Evolutionary conservation across 1,140 invertebrate genomes (phyloP), one percentile per base, ranked within the genome.

Genomic region (Lethrus apterus): DNA sequence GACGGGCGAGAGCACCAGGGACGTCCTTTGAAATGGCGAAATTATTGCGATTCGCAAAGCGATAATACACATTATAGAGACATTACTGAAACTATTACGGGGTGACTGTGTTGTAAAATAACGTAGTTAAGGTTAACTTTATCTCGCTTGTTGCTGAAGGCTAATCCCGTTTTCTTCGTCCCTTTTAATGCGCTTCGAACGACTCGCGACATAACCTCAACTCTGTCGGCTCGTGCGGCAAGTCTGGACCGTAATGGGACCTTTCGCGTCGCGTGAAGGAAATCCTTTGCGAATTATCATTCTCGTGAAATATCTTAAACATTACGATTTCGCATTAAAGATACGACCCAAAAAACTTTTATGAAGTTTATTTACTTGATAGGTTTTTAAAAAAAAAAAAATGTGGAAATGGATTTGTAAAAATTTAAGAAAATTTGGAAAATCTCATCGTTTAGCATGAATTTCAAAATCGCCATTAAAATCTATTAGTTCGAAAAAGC

Each of bases 311-410:
- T 60, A 60, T 59, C 55, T 50, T 50, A 51, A 57, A 55, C 55
- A 59, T 60, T 60, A 60, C 52, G 58, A 57, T 48, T 53, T 54
- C 48, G 52, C 58, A 60, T 55, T 60, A 57, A 60, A 60, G 56
- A 60, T 60, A 60, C 58, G 56, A 49, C 54, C 52, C 47, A 58
- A 60, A 60, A 60, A 60, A 30, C 11, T 42, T 42, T 30, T 42
- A 30, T 29, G 40, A 40, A 26, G 30, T 4, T 26, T 14, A 29
- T 42, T 42, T 42, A 42, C 30, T 29, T 42, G 40, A 29, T 30
- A 42, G n/a, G n/a, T n/a, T n/a, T n/a, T n/a, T n/a, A n/a, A n/a
- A n/a, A n/a, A n/a, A n/a, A n/a, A n/a, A n/a, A n/a, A n/a, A n/a
- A n/a, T n/a, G n/a, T n/a, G n/a, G n/a, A n/a, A n/a, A n/a, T n/a